Percentiles rank a stretch among this genome's conserved stretches.
phyloP scores from a whole-genome alignment of 2,797 vertebrate genomes.

The Orestias chungarensis region DNA sequence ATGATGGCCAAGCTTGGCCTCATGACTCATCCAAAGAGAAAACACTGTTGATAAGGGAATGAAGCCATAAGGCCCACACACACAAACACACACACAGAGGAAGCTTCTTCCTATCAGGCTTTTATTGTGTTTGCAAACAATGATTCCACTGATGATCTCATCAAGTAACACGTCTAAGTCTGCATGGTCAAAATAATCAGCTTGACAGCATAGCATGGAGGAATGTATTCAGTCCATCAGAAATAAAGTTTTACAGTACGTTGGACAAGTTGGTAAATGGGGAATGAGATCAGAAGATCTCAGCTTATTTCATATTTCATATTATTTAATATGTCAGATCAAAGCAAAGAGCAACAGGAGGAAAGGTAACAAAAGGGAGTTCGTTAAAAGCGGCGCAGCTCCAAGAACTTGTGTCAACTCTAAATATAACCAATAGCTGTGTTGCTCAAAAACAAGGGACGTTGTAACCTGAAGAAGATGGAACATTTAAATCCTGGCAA shows the following conservation, averaged over 20 bases:
- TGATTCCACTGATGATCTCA: conserved; percentile 76
- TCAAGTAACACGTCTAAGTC: conserved; percentile 67
- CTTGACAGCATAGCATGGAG: conserved; percentile 58
- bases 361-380: background rate
- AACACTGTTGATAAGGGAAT: conserved; percentile 66
- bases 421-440: conserved; percentile 1
- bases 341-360: background rate
- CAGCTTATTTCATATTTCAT: background rate
- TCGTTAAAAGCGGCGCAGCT: background rate
- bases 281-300: conserved; percentile 4
- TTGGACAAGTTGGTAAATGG: conserved; percentile 12
- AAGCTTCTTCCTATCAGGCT: conserved; percentile 66
- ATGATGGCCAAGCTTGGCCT: conserved; percentile 65
- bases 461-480: background rate
- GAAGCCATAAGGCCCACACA: conserved; percentile 60
- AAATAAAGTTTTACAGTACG: conserved; percentile 21
- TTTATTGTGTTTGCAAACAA: conserved; percentile 66
- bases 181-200: conserved; percentile 48
- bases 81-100: conserved; percentile 19
- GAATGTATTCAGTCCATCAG: conserved; percentile 54
- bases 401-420: background rate
- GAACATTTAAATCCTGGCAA: conserved; percentile 39
- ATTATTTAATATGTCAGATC: background rate
- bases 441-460: conserved; percentile 18
- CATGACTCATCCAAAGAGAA: conserved; percentile 70